Evolutionary conservation across 1,140 invertebrate genomes (phyloP).

Genomic region (Chironomus tepperi): DNA sequence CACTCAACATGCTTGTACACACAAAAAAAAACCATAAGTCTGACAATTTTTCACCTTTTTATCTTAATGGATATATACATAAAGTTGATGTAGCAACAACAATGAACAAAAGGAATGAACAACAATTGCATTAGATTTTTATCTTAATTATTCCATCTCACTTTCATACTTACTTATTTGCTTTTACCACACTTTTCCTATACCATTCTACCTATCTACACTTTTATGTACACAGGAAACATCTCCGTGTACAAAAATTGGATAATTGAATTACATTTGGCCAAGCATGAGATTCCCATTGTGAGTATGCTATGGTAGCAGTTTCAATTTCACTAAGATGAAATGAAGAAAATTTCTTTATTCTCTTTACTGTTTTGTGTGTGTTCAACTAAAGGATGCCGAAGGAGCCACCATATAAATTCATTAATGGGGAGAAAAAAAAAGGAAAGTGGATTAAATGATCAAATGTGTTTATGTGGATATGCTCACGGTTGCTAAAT

Average conservation of each 20-base stretch:
- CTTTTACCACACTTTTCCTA: neutral
- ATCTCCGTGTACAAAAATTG: neutral
- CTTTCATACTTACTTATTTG: neutral
- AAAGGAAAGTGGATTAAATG: slow-evolving; percentile 22
- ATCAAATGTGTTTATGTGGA: neutral
- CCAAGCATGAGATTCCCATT: neutral
- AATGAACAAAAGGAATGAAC: too few species aligned
- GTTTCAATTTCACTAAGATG: neutral
- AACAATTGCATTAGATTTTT: slow-evolving; percentile 15
- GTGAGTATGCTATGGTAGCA: neutral
- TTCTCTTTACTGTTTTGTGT: slow-evolving; percentile 11
- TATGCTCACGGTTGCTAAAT: neutral
- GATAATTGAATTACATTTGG: slow-evolving; percentile 9
- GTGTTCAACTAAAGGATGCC: neutral
- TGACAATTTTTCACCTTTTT: slow-evolving; percentile 16
- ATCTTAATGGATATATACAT: slow-evolving; percentile 16
- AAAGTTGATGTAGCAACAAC: too few species aligned
- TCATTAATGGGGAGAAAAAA: slow-evolving; percentile 20
- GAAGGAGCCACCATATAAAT: slow-evolving; percentile 1
- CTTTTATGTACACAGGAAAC: neutral
- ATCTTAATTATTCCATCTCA: slow-evolving; percentile 20
- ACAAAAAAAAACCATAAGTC: neutral
- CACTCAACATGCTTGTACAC: neutral
- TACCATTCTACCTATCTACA: neutral
- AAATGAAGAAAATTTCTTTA: neutral